Conservation (phyloP, 2,797 vertebrate species). For the Esox masquinongy region DNA sequence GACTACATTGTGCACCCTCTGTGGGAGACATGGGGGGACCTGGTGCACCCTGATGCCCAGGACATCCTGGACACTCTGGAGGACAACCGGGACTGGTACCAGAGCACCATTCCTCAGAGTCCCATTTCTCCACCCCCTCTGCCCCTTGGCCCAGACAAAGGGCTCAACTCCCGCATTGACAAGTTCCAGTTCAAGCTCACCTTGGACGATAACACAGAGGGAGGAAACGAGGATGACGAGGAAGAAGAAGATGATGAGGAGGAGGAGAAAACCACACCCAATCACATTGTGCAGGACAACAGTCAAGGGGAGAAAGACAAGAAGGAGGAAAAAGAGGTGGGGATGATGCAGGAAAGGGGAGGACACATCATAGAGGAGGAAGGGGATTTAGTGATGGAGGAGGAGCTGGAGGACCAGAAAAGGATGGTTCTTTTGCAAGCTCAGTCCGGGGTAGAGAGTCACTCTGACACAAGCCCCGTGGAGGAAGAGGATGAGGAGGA, state of each 20-base stretch:
- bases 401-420: constrained; percentile 62
- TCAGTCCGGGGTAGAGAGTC: constrained; percentile 71
- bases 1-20: constrained; percentile 94
- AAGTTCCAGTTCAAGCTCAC: constrained; percentile 90
- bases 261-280: constrained; percentile 51
- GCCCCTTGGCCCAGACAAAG: constrained; percentile 62
- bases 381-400: constrained; percentile 63
- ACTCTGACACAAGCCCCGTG: constrained; percentile 79
- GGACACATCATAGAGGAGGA: constrained; percentile 55
- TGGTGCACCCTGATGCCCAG: constrained; percentile 92
- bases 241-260: constrained; percentile 44
- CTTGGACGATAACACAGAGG: constrained; percentile 69
- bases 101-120: constrained; percentile 89
- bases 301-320: constrained; percentile 52
- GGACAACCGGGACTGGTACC: constrained; percentile 95
- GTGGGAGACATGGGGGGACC: constrained; percentile 95
- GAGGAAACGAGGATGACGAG: constrained; percentile 41
- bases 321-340: constrained; percentile 40
- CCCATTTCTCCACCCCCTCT: constrained; percentile 82
- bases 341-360: constrained; percentile 55
- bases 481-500: constrained; percentile 67
- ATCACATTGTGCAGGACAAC: constrained; percentile 64
- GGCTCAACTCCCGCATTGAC: constrained; percentile 75
- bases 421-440: constrained; percentile 63
- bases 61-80: constrained; percentile 91